A percentile compares a stretch with the other conserved stretches of the same genome.
phyloP scores from a whole-genome alignment of 2,113 vertebrate species.

The Lathamus discolor region DNA sequence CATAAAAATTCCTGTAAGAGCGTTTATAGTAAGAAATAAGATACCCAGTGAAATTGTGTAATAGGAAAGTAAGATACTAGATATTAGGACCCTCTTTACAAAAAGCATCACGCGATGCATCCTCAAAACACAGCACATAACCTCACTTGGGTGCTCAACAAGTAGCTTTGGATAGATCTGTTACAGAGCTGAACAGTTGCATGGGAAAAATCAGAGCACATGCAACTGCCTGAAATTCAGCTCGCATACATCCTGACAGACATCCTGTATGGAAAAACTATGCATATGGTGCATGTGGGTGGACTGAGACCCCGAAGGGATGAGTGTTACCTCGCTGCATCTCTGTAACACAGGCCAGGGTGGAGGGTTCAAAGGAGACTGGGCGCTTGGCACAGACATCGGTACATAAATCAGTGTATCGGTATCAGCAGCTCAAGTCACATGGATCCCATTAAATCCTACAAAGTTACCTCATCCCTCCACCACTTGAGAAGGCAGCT shows the following conservation, averaged over 20 bases:
- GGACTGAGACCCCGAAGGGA: neutral
- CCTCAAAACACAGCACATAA: neutral
- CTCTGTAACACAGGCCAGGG: fast-evolving
- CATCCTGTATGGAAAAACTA: neutral
- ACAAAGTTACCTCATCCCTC: neutral
- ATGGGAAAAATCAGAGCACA: neutral
- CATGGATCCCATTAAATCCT: neutral
- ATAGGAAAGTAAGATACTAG: neutral
- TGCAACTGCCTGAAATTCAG: neutral
- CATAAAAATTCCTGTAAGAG: neutral
- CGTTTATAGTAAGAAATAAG: neutral
- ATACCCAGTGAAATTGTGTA: neutral
- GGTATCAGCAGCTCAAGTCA: neutral
- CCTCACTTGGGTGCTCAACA: neutral
- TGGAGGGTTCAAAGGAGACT: neutral
- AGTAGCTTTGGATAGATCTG: neutral
- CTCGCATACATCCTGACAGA: neutral
- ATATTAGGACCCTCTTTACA: neutral
- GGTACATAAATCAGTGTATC: neutral
- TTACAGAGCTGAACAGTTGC: neutral
- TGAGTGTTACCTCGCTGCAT: neutral
- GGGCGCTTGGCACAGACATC: neutral
- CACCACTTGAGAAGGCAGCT: fast-evolving
- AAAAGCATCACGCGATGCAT: fast-evolving
- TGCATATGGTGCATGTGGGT: constrained; percentile 12